Evolutionary conservation across 2,113 vertebrate genomes (phyloP).

Genomic region (Pimephales promelas): DNA sequence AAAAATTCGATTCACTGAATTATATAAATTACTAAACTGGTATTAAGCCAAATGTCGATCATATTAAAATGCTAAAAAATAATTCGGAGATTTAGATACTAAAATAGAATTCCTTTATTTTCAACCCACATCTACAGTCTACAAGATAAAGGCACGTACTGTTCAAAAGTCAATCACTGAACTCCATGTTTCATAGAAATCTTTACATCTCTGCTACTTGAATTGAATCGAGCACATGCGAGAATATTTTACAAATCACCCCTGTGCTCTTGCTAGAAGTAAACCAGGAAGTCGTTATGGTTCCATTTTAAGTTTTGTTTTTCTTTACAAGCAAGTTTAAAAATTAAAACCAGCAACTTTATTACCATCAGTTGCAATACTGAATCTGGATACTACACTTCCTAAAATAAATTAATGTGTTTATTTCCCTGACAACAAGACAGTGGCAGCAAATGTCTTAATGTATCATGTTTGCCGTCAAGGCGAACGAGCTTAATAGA

Average conservation of each 20-base stretch:
- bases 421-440: conserved; percentile 57
- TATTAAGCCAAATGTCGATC: not conserved
- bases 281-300: conserved; percentile 43
- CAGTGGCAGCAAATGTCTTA: conserved; percentile 51
- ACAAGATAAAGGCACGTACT: conserved; percentile 77
- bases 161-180: conserved; percentile 33
- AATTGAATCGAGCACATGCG: not conserved
- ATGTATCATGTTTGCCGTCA: not conserved
- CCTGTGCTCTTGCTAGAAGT: not conserved
- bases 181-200: conserved; percentile 37
- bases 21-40: not conserved
- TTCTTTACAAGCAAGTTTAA: conserved; percentile 33
- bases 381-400: conserved; percentile 56
- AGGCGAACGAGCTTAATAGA: conserved; percentile 33
- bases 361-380: conserved; percentile 59
- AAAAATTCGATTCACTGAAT: not conserved
- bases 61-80: conserved; percentile 7
- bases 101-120: conserved; percentile 78
- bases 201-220: conserved; percentile 18
- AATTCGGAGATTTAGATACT: conserved; percentile 46
- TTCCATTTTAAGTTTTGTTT: conserved; percentile 16
- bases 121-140: conserved; percentile 63
- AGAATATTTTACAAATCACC: conserved; percentile 31
- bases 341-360: conserved; percentile 45
- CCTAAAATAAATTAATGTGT: conserved; percentile 69